Evolutionary conservation across 2,888 invertebrate species (phyloP).

Genomic region (Philereme vetulata): DNA sequence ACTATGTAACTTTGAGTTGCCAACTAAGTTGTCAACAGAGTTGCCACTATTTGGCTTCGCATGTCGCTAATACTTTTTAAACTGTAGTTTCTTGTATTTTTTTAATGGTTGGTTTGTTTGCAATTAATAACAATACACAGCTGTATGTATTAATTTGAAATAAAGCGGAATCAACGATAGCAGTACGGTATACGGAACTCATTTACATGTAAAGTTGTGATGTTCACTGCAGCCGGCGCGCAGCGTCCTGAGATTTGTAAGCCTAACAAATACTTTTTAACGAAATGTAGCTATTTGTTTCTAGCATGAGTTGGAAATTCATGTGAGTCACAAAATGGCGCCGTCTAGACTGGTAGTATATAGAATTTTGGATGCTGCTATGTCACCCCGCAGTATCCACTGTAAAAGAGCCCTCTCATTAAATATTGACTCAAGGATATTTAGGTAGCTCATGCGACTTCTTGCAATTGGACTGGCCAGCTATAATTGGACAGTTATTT

Average conservation of each 20-base stretch:
- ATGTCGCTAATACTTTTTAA: not conserved
- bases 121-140: too few species aligned
- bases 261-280: too few species aligned
- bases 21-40: too few species aligned
- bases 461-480: constrained; percentile 1
- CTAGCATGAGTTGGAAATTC: constrained; percentile 18
- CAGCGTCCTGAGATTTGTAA: too few species aligned
- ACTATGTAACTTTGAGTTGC: constrained; percentile 10
- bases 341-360: constrained; percentile 55
- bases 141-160: too few species aligned
- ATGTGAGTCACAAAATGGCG: constrained; percentile 56
- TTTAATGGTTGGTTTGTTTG: too few species aligned
- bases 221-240: too few species aligned
- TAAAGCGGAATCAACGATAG: too few species aligned
- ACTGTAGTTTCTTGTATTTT: too few species aligned
- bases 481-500: constrained; percentile 1
- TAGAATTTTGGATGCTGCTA: constrained; percentile 41
- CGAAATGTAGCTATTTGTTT: too few species aligned
- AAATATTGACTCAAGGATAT: not conserved
- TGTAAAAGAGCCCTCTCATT: constrained; percentile 11
- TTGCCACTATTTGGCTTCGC: not conserved
- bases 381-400: constrained; percentile 43
- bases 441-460: not conserved
- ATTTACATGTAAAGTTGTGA: too few species aligned
- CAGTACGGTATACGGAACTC: too few species aligned